These are phyloP conservation scores for Chloropsis cyanopogon DNA, from an alignment of 2,113 vertebrate genomes.

Conservation along the genomic window DNA sequence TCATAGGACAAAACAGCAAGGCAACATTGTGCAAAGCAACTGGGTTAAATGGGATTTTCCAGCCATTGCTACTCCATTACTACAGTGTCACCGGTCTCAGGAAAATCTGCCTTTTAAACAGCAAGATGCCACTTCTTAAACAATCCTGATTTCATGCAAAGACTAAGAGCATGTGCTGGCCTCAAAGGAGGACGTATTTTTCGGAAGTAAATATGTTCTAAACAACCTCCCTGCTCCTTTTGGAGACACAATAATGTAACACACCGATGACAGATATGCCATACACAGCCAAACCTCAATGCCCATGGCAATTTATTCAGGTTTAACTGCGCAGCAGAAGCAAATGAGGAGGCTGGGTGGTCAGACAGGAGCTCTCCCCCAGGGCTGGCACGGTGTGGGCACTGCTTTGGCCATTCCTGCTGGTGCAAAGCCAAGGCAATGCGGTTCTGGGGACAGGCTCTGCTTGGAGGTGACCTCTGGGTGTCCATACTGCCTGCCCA, in stretches of 20 bases:
- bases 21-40: background rate
- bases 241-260: background rate
- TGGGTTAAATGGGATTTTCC: background rate
- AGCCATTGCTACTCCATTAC: background rate
- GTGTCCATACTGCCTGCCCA: background rate
- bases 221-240: background rate
- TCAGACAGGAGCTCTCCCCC: background rate
- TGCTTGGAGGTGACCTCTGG: background rate
- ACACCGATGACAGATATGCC: background rate
- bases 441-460: background rate
- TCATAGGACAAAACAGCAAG: background rate
- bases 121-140: background rate
- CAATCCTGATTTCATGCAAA: background rate
- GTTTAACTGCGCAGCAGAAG: background rate
- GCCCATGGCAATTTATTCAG: background rate
- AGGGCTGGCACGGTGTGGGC: background rate
- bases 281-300: background rate
- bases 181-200: background rate
- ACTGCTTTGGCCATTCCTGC: background rate
- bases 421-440: background rate
- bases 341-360: background rate
- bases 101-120: background rate
- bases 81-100: background rate
- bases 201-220: background rate
- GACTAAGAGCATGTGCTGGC: background rate